Percentiles rank a stretch among this genome's conserved stretches.
These are phyloP conservation scores for Dipodomys merriami DNA, from an alignment of 2,113 vertebrate species.

Conservation along the genomic window DNA sequence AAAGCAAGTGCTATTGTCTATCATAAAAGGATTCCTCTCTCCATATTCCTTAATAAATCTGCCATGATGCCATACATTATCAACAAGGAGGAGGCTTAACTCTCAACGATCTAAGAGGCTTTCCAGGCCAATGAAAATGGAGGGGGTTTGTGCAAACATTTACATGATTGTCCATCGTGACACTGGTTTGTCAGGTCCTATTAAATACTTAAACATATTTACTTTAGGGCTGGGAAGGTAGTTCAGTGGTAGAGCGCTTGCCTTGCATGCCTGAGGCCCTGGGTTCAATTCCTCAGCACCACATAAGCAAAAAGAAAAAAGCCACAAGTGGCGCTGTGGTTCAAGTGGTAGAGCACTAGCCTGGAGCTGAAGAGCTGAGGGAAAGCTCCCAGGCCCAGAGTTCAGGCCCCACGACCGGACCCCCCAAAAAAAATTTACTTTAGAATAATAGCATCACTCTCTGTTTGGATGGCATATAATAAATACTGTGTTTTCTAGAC, in stretches of 20 bases:
- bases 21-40: neutral
- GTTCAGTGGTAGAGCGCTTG: no score
- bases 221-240: no score
- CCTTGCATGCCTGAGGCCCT: no score
- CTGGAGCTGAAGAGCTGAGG: no score
- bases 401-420: no score
- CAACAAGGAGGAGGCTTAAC: neutral
- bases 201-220: neutral
- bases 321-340: no score
- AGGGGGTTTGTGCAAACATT: neutral
- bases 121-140: neutral
- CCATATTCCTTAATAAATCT: neutral
- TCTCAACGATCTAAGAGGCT: neutral
- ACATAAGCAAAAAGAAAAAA: no score
- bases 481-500: neutral
- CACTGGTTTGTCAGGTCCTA: neutral
- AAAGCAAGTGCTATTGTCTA: slow-evolving; percentile 10
- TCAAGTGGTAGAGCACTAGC: no score
- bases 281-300: no score
- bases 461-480: neutral
- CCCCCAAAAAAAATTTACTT: neutral
- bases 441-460: neutral
- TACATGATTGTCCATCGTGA: neutral
- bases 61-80: neutral
- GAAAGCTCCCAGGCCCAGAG: no score